A percentile compares a stretch with the other conserved stretches of the same genome.
phyloP scores from a whole-genome alignment of 2,888 invertebrate species.

The Agapostemon virescens region DNA sequence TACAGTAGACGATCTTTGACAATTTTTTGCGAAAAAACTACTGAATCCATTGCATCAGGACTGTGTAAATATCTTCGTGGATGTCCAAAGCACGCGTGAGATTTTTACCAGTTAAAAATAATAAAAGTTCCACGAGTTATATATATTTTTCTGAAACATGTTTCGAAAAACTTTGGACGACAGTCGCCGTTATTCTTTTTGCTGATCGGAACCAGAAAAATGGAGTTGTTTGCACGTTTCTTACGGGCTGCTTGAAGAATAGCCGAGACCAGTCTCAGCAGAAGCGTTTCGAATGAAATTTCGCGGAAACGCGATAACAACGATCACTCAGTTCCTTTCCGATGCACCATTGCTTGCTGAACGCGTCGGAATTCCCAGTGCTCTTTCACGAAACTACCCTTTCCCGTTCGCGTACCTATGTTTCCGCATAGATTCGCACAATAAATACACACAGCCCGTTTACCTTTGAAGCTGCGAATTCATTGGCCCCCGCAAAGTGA shows the following conservation, averaged over 20 bases:
- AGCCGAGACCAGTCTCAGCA: not conserved
- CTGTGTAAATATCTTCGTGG: no score
- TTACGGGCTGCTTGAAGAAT: not conserved
- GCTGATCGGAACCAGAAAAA: no score
- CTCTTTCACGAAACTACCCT: conserved; percentile 26
- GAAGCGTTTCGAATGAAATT: conserved; percentile 23
- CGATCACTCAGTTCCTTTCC: conserved; percentile 29
- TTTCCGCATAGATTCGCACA: conserved; percentile 50
- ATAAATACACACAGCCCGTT: conserved; percentile 28
- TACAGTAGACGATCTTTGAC: no score
- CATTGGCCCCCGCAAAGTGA: conserved; percentile 25
- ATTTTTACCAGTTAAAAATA: no score
- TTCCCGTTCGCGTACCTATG: conserved; percentile 39
- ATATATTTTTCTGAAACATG: not conserved
- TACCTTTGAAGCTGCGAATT: conserved; percentile 39
- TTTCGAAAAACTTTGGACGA: no score
- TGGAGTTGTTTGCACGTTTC: not conserved
- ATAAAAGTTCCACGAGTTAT: no score
- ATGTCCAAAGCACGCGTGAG: accelerated
- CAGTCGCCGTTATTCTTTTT: no score
- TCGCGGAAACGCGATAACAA: conserved; percentile 9
- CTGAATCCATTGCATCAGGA: no score
- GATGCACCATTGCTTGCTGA: conserved; percentile 9
- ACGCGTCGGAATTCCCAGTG: conserved; percentile 43
- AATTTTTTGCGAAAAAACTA: no score